These are phyloP conservation scores for Archilochus colubris DNA, from an alignment of 2,113 vertebrate species.

Conservation along the genomic window DNA sequence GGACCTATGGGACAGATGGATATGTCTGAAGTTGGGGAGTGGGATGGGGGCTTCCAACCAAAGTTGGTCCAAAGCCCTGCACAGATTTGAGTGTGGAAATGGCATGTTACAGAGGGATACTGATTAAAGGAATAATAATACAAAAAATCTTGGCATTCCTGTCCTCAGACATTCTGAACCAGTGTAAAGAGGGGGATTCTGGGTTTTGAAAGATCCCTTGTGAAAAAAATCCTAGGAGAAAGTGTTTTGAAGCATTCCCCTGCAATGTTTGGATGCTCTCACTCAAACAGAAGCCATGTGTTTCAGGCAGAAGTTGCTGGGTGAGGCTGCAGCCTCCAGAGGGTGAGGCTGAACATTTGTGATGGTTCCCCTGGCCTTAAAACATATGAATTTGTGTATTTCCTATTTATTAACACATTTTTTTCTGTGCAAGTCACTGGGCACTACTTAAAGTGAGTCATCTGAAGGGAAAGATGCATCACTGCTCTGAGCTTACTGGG, in stretches of 20 bases:
- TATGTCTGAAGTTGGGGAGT: neutral
- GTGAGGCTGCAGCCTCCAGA: conserved; percentile 35
- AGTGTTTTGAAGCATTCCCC: neutral
- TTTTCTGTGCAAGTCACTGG: conserved; percentile 4
- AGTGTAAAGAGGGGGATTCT: neutral
- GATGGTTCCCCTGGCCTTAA: neutral
- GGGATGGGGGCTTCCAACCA: neutral
- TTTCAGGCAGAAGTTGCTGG: neutral
- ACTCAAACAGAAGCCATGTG: neutral
- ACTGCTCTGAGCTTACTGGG: neutral
- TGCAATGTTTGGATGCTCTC: neutral
- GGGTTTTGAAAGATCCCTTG: neutral
- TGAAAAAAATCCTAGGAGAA: neutral
- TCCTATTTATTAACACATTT: conserved; percentile 15
- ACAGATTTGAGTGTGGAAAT: neutral
- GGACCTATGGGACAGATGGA: neutral
- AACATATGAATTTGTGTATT: neutral
- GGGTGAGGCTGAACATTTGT: neutral
- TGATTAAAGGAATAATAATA: neutral
- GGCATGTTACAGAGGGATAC: neutral
- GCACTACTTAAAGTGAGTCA: conserved; percentile 27
- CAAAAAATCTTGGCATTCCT: neutral
- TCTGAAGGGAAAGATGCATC: conserved; percentile 33
- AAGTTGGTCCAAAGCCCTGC: neutral
- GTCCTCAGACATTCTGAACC: neutral